Conservation (phyloP, 1,140 invertebrate genomes). For the Drepana arcuata region DNA sequence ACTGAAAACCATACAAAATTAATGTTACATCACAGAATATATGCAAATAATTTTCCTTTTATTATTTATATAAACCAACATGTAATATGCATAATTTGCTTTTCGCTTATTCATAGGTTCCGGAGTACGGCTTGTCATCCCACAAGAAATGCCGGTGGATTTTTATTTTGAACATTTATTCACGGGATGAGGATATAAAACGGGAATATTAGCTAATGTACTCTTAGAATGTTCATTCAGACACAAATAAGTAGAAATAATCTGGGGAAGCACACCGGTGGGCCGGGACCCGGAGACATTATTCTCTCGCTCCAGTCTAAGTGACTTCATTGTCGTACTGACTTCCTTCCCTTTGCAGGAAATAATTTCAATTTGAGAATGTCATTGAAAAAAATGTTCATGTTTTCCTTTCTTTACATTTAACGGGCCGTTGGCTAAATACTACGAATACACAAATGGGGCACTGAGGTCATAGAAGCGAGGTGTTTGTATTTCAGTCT, state of each 20-base stretch:
- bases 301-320: constrained; percentile 22
- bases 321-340: constrained; percentile 28
- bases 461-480: constrained; percentile 4
- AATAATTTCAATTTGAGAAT: constrained; percentile 27
- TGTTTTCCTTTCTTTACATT: constrained; percentile 9
- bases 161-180: too few relatives aligned
- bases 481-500: constrained; percentile 2
- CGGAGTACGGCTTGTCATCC: too few relatives aligned
- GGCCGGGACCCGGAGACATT: constrained; percentile 10
- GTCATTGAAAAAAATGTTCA: constrained; percentile 22
- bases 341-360: constrained; percentile 24
- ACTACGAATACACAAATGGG: constrained; percentile 1
- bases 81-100: too few relatives aligned
- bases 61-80: too few relatives aligned
- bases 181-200: constrained; percentile 8
- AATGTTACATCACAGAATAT: too few relatives aligned
- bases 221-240: constrained; percentile 17
- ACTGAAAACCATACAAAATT: too few relatives aligned
- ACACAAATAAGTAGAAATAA: constrained; percentile 28
- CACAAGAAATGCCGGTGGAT: too few relatives aligned
- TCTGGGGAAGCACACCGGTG: constrained; percentile 14
- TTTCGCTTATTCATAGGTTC: too few relatives aligned
- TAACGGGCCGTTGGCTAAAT: constrained; percentile 5
- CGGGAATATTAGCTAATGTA: constrained; percentile 15
- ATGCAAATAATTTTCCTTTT: too few relatives aligned